Percentiles rank a stretch among this genome's conserved stretches.
These are phyloP conservation scores for Eilema caniola DNA, from an alignment of 2,888 invertebrate genomes.

Conservation along the genomic window DNA sequence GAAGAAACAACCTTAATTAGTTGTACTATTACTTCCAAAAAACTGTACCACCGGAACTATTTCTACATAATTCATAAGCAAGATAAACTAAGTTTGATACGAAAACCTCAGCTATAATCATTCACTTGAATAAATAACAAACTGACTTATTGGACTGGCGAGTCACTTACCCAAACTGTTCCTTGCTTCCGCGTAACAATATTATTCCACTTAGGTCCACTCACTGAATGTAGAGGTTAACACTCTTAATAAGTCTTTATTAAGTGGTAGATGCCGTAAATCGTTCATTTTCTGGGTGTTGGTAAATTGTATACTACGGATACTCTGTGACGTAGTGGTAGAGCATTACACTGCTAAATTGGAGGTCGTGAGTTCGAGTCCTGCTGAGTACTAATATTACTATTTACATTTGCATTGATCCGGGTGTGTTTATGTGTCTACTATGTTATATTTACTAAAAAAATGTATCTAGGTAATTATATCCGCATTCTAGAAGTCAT, in stretches of 20 bases:
- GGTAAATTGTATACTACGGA: conserved; percentile 9
- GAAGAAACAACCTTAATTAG: too few relatives aligned
- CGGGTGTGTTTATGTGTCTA: too few relatives aligned
- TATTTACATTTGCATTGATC: too few relatives aligned
- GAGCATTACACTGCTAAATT: too few relatives aligned
- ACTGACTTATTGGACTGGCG: conserved; percentile 32
- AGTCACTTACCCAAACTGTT: conserved; percentile 27
- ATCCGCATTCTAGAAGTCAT: too few relatives aligned
- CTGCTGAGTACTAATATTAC: too few relatives aligned
- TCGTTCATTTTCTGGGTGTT: conserved; percentile 33
- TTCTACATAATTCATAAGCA: conserved; percentile 15
- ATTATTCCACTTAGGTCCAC: conserved; percentile 30
- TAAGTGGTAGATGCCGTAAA: conserved; percentile 35
- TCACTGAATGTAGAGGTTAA: conserved; percentile 29
- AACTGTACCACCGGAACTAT: neutral
- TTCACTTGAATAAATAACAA: conserved; percentile 35
- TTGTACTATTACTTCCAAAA: neutral
- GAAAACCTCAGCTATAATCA: conserved; percentile 32
- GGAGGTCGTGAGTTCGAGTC: too few relatives aligned
- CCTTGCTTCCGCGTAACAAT: conserved; percentile 27
- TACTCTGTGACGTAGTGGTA: too few relatives aligned
- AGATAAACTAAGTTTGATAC: conserved; percentile 17
- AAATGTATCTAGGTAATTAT: too few relatives aligned
- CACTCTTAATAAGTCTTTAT: conserved; percentile 31
- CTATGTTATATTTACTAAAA: too few relatives aligned